Base-by-base conservation (phyloP, 1,140 invertebrate species). In the Oryctes rhinoceros region DNA sequence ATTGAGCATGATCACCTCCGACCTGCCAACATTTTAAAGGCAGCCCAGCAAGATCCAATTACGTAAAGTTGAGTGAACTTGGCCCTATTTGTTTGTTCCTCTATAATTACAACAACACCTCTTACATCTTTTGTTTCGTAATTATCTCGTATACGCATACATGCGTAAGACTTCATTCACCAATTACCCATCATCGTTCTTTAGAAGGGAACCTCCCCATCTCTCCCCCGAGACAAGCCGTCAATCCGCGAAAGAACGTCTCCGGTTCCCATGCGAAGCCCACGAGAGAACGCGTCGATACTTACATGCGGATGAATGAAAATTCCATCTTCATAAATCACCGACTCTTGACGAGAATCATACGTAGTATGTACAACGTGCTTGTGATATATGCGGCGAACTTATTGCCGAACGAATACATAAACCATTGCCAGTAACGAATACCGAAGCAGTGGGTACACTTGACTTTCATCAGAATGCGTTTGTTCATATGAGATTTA, bases 241-340 rank as follows among this genome's bases (percentile, higher is more conserved):
- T 71, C 65, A 71, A 3, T 10, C 65, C n/a, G 35, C 35, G 35
- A 71, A 30, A 20, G 20, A 24, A 24, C 65, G 11, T 71, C 24
- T 24, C 10, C 65, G n/a, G 65, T 71, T 71, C 65, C 24, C 65
- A 71, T 71, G 20, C 11, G 4, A 71, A 18, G 4, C 53, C 65
- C 24, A 35, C 18, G 6, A 71, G 65, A 71, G 65, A 71, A 37
- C 20, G 65, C 65, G 65, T 71, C 65, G 35, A 71, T 67, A 71
- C 65, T 10, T 59, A 59, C 65, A 71, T 37, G 20, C 65, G 65
- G 35, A 71, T 10, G 65, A 35, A 44, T 4, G 39, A 37, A 71
- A 71, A 71, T 71, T 30, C 65, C 65, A 71, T 35, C 65, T 71
- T 9, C 65, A 71, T 71, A 71, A 71, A 71, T 71, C 65, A 71